These are phyloP conservation scores for Spondyliosoma cantharus DNA, from an alignment of 2,797 vertebrate genomes.

Conservation along the genomic window DNA sequence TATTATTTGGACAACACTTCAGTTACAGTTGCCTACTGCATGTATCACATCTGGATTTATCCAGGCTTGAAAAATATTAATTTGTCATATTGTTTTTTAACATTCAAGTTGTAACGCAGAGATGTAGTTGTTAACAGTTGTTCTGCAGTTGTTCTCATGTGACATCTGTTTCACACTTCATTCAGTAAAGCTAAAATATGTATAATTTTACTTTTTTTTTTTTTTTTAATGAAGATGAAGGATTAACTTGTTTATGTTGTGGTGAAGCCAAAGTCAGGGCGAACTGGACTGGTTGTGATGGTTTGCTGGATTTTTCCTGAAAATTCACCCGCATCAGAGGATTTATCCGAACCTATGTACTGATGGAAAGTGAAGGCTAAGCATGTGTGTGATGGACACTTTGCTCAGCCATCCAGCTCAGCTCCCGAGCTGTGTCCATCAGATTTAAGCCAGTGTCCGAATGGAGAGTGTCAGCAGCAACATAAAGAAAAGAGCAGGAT, in stretches of 20 bases:
- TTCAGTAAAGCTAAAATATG: not conserved
- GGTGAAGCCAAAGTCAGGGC: not conserved
- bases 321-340: not conserved
- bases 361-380: constrained; percentile 33
- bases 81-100: not conserved
- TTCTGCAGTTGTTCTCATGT: constrained; percentile 6
- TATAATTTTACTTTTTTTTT: not conserved
- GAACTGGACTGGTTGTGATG: not conserved
- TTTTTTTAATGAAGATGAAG: no score
- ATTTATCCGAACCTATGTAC: constrained; percentile 15
- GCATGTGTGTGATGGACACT: constrained; percentile 50
- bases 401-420: constrained; percentile 58
- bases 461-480: constrained; percentile 53
- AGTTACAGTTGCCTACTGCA: not conserved
- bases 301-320: constrained; percentile 14
- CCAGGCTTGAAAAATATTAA: not conserved
- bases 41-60: not conserved
- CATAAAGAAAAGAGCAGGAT: constrained; percentile 49
- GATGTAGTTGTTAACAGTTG: not conserved
- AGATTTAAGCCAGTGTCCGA: constrained; percentile 60
- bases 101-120: not conserved
- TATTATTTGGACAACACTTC: not conserved
- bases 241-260: not conserved
- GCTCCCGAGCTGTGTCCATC: constrained; percentile 46
- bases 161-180: not conserved